phyloP scores from a whole-genome alignment of 2,888 invertebrate genomes.

The Leucoma salicis region DNA sequence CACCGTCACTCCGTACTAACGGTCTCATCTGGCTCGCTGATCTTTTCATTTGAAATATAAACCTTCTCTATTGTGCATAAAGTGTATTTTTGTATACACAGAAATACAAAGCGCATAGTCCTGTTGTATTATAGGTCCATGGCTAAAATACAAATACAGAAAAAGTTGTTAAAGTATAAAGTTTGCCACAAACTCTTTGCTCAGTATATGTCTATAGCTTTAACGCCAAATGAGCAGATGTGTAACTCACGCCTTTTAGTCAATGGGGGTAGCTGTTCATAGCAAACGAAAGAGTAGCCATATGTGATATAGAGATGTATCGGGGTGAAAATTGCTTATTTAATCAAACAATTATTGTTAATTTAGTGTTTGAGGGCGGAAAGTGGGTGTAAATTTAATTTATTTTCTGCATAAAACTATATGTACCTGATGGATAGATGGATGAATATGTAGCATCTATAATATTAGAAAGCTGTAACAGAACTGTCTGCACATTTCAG shows the following conservation, averaged over 20 bases:
- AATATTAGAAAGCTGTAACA: too few species aligned
- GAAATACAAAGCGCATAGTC: too few species aligned
- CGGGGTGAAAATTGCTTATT: slow-evolving; percentile 19
- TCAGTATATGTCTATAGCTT: neutral
- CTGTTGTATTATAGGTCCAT: too few species aligned
- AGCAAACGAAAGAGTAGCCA: slow-evolving; percentile 13
- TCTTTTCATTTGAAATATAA: too few species aligned
- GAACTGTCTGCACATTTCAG: too few species aligned
- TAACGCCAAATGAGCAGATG: slow-evolving; percentile 38
- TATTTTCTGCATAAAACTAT: neutral
- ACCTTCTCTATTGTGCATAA: too few species aligned
- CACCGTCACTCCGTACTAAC: too few species aligned
- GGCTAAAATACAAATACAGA: too few species aligned
- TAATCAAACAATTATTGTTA: slow-evolving; percentile 11
- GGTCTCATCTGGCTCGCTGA: too few species aligned
- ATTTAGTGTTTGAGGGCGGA: slow-evolving; percentile 7
- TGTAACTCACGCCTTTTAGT: slow-evolving; percentile 33
- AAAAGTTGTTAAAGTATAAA: neutral
- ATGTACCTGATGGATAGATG: too few species aligned
- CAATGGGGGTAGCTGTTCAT: neutral
- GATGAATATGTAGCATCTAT: too few species aligned
- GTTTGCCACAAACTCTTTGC: neutral
- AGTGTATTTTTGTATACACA: too few species aligned
- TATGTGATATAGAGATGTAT: slow-evolving; percentile 16
- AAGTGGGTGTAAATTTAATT: neutral